These are phyloP conservation scores for Ormyrus labotus DNA, from an alignment of 2,888 invertebrate genomes.

Conservation along the genomic window DNA sequence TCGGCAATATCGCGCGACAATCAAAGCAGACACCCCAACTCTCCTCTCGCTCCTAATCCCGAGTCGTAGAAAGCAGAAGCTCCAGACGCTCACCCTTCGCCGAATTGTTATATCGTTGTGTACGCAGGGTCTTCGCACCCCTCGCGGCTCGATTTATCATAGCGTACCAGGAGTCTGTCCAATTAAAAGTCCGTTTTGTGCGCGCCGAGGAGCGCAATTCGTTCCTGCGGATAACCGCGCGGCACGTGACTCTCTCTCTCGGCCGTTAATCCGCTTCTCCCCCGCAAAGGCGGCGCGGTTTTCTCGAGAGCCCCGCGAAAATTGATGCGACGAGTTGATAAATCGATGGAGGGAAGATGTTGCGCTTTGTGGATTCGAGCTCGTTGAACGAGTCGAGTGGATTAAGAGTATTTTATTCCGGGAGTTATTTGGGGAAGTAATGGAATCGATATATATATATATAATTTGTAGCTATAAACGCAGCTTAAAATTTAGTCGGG, in stretches of 20 bases:
- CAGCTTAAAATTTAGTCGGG: no score
- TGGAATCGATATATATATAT: no score
- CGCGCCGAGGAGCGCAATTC: slow-evolving; percentile 20
- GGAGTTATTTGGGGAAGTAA: no score
- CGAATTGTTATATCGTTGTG: slow-evolving; percentile 30
- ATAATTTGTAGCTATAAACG: no score
- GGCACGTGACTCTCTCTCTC: no score
- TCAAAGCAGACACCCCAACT: background rate
- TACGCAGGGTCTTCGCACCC: slow-evolving; percentile 7
- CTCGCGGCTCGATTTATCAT: slow-evolving; percentile 36
- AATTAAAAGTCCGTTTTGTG: slow-evolving; percentile 51
- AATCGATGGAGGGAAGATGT: no score
- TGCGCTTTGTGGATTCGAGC: background rate
- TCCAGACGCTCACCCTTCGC: background rate
- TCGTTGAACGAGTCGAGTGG: no score
- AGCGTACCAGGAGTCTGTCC: slow-evolving; percentile 20
- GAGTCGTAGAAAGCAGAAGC: slow-evolving; percentile 20
- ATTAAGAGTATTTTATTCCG: no score
- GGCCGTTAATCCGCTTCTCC: no score
- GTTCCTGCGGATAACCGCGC: slow-evolving; percentile 43
- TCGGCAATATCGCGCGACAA: slow-evolving; percentile 7
- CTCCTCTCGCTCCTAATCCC: background rate
- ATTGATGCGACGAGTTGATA: no score
- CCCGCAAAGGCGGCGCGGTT: no score
- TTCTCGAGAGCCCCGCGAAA: no score